Percentiles rank a stretch among this genome's conserved stretches.
Evolutionary conservation across 2,113 vertebrate species (phyloP).

Genomic region (human (Homo sapiens)): GRCh38 chr12:72410501-72411000

Average conservation of each 20-base stretch:
- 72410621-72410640: background rate
- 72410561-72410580: background rate
- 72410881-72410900: background rate
- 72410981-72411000: too few species aligned
- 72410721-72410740: background rate
- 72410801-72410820: background rate
- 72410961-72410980: too few species aligned
- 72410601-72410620: background rate
- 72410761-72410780: slow-evolving; percentile 14
- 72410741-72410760: background rate
- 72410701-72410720: background rate
- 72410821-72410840: background rate
- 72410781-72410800: background rate
- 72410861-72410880: background rate
- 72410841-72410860: background rate
- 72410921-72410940: too few species aligned
- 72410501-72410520: background rate
- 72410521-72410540: background rate
- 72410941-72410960: too few species aligned
- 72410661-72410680: background rate
- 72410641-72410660: slow-evolving; percentile 4
- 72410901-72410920: background rate
- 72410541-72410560: background rate
- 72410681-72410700: background rate
- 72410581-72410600: background rate